Evolutionary conservation across 2,113 vertebrate genomes (phyloP), one percentile per base, ranked within the genome.

Genomic region (Cryptotis parvus): DNA sequence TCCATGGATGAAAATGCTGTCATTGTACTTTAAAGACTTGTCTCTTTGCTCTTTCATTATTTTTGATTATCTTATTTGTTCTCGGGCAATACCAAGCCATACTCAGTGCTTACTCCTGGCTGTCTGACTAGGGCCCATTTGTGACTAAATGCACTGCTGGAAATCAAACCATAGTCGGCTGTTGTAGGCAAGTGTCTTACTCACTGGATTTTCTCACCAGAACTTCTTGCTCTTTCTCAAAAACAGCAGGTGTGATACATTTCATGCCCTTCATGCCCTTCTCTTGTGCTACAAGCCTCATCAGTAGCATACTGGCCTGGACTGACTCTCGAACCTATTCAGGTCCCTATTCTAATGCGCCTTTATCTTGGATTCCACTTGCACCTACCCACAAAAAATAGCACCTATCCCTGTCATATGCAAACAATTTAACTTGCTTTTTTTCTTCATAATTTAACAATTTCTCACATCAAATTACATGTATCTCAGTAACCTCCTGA

Each of bases 331-430:
- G 52, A 55, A 55, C 29, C 35, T 31, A 63, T 79, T 70, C 33
- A 58, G 43, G 27, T 86, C 72, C 75, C 61, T 73, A 63, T 61
- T 79, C 45, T 82, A 41, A 41, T 55, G 10, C 70, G 61, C 93
- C 70, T 73, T n/a, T 41, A 45, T 55, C 66, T 89, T 45, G 81
- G 74, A 84, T 29, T 76, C 14, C 33, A 45, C 66, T 37, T 3
- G 35, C 20, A 14, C 39, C 72, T 70, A 49, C 4, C 73, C 66
- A n/a, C 1, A 15, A 55, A 74, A 86, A 39, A 29, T 33, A 75
- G 18, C 20, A 89, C 1, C 2, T 65, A 33, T 26, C 88, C 37
- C 9, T 31, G 27, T 31, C 72, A 43, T 12, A 45, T 87, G 45
- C 68, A 80, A 84, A 90, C 24, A n/a, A 15, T 55, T 66, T 26